Percentiles rank a stretch among this genome's conserved stretches.
Conservation (phyloP, 2,888 invertebrate species). For the Ischnus inquisitorius region DNA sequence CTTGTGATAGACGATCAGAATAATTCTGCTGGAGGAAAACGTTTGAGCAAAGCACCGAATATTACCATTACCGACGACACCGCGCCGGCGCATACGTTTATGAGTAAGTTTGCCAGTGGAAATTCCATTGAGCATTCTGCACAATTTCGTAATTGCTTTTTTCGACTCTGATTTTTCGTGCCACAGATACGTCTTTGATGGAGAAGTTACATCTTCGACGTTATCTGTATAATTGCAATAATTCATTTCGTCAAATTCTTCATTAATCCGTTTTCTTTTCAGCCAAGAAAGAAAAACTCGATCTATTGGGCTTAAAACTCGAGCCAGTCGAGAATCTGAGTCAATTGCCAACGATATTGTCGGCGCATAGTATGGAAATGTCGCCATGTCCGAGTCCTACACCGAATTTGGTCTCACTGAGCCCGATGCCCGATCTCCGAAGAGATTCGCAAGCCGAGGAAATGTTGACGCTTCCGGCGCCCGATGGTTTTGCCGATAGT, state of each 20-base stretch:
- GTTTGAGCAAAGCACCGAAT: constrained; percentile 77
- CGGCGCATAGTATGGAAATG: constrained; percentile 84
- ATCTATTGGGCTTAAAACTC: constrained; percentile 55
- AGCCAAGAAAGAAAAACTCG: constrained; percentile 59
- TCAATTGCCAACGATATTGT: constrained; percentile 84
- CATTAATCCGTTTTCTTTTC: background rate
- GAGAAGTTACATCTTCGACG: too few relatives aligned
- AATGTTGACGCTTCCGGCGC: constrained; percentile 89
- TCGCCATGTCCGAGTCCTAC: constrained; percentile 87
- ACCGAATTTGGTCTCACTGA: constrained; percentile 88
- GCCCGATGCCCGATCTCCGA: constrained; percentile 89
- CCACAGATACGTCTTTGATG: too few relatives aligned
- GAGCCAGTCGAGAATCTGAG: constrained; percentile 73
- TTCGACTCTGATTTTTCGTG: too few relatives aligned
- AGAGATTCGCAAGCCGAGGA: constrained; percentile 89
- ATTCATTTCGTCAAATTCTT: too few relatives aligned
- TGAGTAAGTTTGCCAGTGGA: constrained; percentile 15
- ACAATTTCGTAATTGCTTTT: too few relatives aligned
- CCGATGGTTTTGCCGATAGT: constrained; percentile 94
- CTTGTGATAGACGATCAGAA: constrained; percentile 89
- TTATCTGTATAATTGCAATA: too few relatives aligned
- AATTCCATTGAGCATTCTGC: too few relatives aligned
- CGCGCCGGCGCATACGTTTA: constrained; percentile 41
- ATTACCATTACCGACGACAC: constrained; percentile 75
- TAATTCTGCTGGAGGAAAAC: constrained; percentile 78